Base-by-base conservation (phyloP, 2,888 invertebrate species). In the Drosophila picticornis region DNA sequence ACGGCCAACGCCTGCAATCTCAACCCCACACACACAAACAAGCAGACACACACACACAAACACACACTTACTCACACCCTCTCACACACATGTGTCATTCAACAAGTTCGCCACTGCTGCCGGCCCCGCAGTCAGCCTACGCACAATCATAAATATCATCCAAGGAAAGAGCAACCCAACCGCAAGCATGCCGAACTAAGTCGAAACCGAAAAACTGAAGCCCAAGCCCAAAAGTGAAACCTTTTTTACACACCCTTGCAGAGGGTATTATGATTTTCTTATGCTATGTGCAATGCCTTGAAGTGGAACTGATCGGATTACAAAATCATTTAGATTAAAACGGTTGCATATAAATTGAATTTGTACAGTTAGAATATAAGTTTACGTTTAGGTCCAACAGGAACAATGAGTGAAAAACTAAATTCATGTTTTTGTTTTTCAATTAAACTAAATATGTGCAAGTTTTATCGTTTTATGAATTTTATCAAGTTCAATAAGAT, bases 101-200 rank as follows among this genome's bases (percentile, higher is more conserved):
- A 86, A 88, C 86, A 86, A 88, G 88, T 88, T 69, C 72, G 51
- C 13, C n/a, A 19, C 53, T 25, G 34, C 16, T 10, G 53, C 38
- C 38, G 29, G 36, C 52, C 48, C 32, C 64, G 4, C 48, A n/a
- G 46, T 36, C 61, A 60, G 51, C 70, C 78, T 77, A 88, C 85
- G 83, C 88, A 85, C 73, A 73, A 75, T 69, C 76, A 88, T 81
- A 85, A 83, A 85, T 85, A 83, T 75, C 73, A 71, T 57, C 59
- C 36, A 56, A 69, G 63, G 62, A 74, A 58, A 27, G 52, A 64
- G 79, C 74, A 69, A 60, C 43, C 67, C 69, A 65, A 61, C 64
- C 60, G 63, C 63, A 63, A 55, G 27, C 27, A 53, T 36, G 34
- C n/a, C 25, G 38, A 27, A 59, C 69, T 67, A 70, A 77, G 74